phyloP scores from a whole-genome alignment of 2,888 invertebrate genomes.

The Pantelozetes paolii region DNA sequence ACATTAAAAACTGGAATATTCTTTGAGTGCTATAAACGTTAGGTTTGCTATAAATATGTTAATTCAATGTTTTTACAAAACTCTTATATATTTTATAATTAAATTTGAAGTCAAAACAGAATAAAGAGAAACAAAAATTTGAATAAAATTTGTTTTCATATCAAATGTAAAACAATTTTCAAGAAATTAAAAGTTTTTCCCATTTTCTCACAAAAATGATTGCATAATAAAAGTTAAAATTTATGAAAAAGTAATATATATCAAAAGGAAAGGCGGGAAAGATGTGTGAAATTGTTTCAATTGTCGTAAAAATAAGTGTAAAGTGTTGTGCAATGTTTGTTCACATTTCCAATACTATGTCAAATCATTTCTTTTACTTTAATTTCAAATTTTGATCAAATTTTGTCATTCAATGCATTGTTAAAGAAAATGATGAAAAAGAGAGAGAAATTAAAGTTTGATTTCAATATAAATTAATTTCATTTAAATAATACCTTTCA shows the following conservation, averaged over 20 bases:
- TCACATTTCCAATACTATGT: background rate
- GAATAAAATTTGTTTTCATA: background rate
- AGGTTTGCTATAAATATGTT: background rate
- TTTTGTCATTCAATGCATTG: too few relatives aligned
- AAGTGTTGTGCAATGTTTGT: background rate
- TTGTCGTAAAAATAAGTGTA: background rate
- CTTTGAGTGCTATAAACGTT: too few relatives aligned
- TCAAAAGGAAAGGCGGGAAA: background rate
- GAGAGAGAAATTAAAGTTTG: background rate
- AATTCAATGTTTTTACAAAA: background rate
- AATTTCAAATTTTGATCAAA: too few relatives aligned
- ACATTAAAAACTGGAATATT: too few relatives aligned
- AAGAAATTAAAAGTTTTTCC: too few relatives aligned
- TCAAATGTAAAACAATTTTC: too few relatives aligned
- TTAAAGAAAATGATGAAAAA: background rate
- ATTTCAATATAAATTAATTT: slow-evolving; percentile 2
- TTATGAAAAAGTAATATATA: too few relatives aligned
- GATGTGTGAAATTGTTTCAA: background rate
- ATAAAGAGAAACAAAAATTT: background rate
- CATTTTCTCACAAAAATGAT: too few relatives aligned
- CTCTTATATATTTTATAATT: too few relatives aligned
- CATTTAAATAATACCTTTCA: background rate
- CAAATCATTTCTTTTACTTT: background rate
- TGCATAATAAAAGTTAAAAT: too few relatives aligned
- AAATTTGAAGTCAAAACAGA: slow-evolving; percentile 2